Evolutionary conservation across 2,797 vertebrate species (phyloP).

Genomic region (Nothura maculosa): DNA sequence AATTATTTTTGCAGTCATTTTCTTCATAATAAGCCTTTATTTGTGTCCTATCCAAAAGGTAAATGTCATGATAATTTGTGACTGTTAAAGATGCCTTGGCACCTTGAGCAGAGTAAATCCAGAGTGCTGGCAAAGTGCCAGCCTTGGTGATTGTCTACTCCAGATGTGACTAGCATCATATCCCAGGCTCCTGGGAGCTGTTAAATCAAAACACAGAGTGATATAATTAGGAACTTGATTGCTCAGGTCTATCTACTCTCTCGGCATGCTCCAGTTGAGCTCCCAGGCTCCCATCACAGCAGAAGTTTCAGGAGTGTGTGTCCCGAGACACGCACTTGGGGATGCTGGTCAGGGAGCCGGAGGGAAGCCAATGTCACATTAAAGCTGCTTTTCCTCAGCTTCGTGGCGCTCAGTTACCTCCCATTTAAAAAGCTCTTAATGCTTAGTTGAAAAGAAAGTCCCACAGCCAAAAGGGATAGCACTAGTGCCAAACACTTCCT

Average conservation of each 20-base stretch:
- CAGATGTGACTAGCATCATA: neutral
- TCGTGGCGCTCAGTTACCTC: neutral
- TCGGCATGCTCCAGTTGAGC: neutral
- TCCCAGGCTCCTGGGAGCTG: neutral
- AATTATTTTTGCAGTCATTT: neutral
- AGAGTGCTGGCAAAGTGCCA: neutral
- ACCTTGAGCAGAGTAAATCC: neutral
- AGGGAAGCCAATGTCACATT: neutral
- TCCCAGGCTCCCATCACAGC: neutral
- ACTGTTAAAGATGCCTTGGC: neutral
- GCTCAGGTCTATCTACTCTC: neutral
- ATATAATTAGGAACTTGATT: neutral
- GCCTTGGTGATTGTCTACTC: neutral
- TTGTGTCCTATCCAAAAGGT: neutral
- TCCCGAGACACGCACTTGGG: neutral
- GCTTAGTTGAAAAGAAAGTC: neutral
- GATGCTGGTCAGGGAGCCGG: constrained; percentile 1
- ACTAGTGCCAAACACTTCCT: neutral
- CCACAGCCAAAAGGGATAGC: neutral
- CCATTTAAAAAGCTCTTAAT: neutral
- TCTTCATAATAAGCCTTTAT: neutral
- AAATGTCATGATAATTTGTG: neutral
- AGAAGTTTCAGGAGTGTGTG: neutral
- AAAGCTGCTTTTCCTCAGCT: neutral
- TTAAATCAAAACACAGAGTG: neutral